Evolutionary conservation across 1,140 invertebrate species (phyloP).

Genomic region (Bombus impatiens): DNA sequence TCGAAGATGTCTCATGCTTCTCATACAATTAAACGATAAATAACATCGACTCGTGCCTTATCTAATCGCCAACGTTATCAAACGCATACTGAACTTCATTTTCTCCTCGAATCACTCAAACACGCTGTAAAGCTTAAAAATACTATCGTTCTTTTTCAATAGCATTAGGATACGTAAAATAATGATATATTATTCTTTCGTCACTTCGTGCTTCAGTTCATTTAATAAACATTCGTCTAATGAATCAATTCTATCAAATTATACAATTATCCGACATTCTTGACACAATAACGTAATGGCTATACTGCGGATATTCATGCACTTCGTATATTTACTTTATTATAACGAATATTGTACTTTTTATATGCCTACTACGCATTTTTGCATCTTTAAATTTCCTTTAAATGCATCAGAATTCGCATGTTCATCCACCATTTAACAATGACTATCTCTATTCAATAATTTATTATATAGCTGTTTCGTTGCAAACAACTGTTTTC

Average conservation of each 20-base stretch:
- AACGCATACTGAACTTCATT: background rate
- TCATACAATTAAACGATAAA: conserved; percentile 27
- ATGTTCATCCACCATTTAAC: background rate
- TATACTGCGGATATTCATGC: no score
- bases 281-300: no score
- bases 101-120: background rate
- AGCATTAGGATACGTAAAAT: background rate
- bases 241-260: background rate
- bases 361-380: no score
- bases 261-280: no score
- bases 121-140: no score
- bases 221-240: background rate
- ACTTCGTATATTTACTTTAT: no score
- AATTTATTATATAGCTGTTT: background rate
- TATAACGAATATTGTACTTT: no score
- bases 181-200: background rate
- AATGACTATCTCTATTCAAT: background rate
- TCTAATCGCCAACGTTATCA: conserved; percentile 57
- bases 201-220: no score
- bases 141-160: no score
- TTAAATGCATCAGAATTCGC: background rate
- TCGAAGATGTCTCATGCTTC: conserved; percentile 55
- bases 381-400: no score
- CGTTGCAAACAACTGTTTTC: background rate
- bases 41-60: conserved; percentile 42